phyloP scores from a whole-genome alignment of 1,140 invertebrate genomes.

The Grapholita molesta region DNA sequence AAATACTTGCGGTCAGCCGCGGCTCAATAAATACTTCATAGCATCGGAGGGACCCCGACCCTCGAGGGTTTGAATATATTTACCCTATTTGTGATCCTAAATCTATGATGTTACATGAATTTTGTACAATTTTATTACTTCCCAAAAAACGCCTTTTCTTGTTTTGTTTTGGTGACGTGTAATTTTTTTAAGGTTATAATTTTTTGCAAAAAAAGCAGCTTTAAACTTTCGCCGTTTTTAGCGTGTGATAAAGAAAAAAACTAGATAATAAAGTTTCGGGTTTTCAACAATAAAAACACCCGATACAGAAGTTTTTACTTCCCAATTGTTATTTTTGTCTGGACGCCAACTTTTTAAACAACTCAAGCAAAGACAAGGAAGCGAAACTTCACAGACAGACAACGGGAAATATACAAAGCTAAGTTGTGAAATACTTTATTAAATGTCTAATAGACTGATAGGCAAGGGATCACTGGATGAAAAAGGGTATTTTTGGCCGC shows the following conservation, averaged over 20 bases:
- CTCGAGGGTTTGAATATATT: conserved; percentile 42
- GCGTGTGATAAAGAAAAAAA: neutral
- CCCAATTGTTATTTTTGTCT: conserved; percentile 12
- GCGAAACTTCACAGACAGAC: conserved; percentile 13
- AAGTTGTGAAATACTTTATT: conserved; percentile 10
- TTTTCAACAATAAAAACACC: conserved; percentile 1
- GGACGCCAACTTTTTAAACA: conserved; percentile 3
- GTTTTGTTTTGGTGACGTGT: too few relatives aligned
- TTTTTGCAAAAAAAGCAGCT: too few relatives aligned
- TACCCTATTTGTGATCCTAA: neutral
- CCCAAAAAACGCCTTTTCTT: too few relatives aligned
- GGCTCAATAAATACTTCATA: conserved; percentile 76
- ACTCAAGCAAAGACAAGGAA: conserved; percentile 16
- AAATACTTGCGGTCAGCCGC: conserved; percentile 70
- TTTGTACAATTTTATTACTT: neutral
- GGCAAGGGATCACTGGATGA: conserved; percentile 10
- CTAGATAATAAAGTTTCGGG: neutral
- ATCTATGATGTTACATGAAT: neutral
- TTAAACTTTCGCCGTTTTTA: too few relatives aligned
- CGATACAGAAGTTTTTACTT: neutral
- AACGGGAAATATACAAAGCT: conserved; percentile 13
- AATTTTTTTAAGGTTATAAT: too few relatives aligned
- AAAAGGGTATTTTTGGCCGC: neutral
- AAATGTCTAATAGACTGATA: conserved; percentile 16
- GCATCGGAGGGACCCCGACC: conserved; percentile 67